These are phyloP conservation scores for Poeciliopsis occidentalis DNA, from an alignment of 2,113 vertebrate genomes.

Conservation along the genomic window DNA sequence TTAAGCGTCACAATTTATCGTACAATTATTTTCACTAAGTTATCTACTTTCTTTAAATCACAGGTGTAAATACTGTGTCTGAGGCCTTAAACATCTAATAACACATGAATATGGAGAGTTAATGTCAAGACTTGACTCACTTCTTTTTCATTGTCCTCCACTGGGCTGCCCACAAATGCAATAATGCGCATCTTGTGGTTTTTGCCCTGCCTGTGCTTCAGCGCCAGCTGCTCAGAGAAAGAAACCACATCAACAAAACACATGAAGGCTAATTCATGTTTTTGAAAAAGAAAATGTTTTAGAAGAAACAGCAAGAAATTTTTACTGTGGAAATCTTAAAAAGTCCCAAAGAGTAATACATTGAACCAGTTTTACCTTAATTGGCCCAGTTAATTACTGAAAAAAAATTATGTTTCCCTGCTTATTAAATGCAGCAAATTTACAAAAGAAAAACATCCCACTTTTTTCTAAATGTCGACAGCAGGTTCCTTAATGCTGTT, in stretches of 20 bases:
- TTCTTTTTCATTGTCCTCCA: slow-evolving; percentile 94
- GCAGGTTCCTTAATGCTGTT: no score
- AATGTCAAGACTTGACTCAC: slow-evolving; percentile 75
- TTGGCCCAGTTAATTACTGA: no score
- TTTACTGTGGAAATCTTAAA: not conserved
- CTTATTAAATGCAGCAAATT: no score
- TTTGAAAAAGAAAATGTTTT: no score
- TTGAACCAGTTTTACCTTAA: not conserved
- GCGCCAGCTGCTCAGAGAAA: slow-evolving; percentile 82
- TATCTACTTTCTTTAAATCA: no score
- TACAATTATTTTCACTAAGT: no score
- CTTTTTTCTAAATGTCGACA: no score
- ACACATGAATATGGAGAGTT: not conserved
- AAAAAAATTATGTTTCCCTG: not conserved
- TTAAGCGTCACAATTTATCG: no score
- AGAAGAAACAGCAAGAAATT: no score
- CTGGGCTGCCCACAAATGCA: slow-evolving; percentile 94
- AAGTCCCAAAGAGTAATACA: not conserved
- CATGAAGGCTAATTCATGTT: not conserved
- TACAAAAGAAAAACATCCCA: no score
- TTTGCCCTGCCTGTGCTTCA: slow-evolving; percentile 96
- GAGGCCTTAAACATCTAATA: not conserved
- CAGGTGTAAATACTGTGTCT: no score
- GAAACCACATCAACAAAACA: not conserved
- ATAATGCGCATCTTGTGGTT: slow-evolving; percentile 98